Conservation (phyloP, 2,888 invertebrate genomes). For the Noctua janthe region DNA sequence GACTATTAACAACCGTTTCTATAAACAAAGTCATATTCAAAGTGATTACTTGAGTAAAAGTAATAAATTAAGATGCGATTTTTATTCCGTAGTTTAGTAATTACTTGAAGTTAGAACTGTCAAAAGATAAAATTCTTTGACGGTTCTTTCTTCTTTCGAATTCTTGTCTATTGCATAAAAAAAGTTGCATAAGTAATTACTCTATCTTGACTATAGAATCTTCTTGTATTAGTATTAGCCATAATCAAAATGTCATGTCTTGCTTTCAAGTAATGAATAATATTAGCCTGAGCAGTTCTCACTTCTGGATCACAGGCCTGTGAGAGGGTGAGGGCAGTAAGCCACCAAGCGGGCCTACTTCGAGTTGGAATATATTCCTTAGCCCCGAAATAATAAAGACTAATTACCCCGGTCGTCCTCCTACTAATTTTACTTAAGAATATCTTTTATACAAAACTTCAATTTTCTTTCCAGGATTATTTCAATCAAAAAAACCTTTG, state of each 20-base stretch:
- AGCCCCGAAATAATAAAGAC: no score
- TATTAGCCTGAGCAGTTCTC: neutral
- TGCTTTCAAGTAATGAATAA: neutral
- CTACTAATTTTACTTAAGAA: neutral
- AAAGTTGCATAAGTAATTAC: no score
- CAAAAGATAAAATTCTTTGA: no score
- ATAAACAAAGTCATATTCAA: neutral
- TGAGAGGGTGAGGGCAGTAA: neutral
- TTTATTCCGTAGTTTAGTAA: no score
- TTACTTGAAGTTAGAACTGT: no score
- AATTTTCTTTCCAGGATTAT: neutral
- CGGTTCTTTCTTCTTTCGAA: no score
- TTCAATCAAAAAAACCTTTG: neutral
- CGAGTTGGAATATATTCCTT: neutral
- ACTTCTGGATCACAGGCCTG: neutral
- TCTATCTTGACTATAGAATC: no score
- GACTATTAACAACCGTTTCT: neutral
- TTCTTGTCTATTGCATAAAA: no score
- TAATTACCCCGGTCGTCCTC: no score
- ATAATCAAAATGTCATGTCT: neutral
- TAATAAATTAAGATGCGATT: no score
- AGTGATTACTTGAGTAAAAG: neutral
- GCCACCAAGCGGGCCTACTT: neutral
- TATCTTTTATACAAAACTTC: neutral
- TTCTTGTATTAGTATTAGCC: no score